A percentile compares a stretch with the other conserved stretches of the same genome.
Conservation (phyloP, 2,888 invertebrate genomes). For the Cheilosia vernalis region DNA sequence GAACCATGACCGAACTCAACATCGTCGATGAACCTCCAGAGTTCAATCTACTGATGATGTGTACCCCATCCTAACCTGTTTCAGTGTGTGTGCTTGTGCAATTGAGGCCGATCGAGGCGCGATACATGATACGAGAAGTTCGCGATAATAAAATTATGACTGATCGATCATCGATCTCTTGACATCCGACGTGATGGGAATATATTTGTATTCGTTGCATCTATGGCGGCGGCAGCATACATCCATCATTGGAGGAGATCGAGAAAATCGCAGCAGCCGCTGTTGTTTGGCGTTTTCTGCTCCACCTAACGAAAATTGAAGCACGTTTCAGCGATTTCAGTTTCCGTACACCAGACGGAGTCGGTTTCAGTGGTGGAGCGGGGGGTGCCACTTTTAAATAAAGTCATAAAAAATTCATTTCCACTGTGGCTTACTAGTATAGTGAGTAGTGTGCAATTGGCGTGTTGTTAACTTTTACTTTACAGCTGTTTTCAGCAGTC, state of each 20-base stretch:
- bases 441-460: slow-evolving; percentile 25
- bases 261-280: slow-evolving; percentile 37
- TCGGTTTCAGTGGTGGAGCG: slow-evolving; percentile 11
- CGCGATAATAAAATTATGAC: slow-evolving; percentile 71
- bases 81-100: slow-evolving; percentile 9
- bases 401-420: slow-evolving; percentile 68
- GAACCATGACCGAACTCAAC: slow-evolving; percentile 59
- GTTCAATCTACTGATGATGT: slow-evolving; percentile 22
- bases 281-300: slow-evolving; percentile 33
- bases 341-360: slow-evolving; percentile 34
- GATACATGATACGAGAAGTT: slow-evolving; percentile 46
- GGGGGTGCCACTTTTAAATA: slow-evolving; percentile 46
- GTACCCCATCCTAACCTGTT: slow-evolving; percentile 39
- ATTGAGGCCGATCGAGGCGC: slow-evolving; percentile 64
- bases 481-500: neutral
- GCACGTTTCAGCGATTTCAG: slow-evolving; percentile 67
- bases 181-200: slow-evolving; percentile 74
- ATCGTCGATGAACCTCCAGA: slow-evolving; percentile 29
- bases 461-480: slow-evolving; percentile 60
- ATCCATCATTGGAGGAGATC: slow-evolving; percentile 51
- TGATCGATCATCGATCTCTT: slow-evolving; percentile 74
- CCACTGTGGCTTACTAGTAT: slow-evolving; percentile 17
- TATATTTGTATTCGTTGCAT: slow-evolving; percentile 61
- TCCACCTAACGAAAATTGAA: slow-evolving; percentile 64
- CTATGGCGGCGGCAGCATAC: slow-evolving; percentile 35